Conservation (phyloP, 2,113 vertebrate genomes). For the Zosterops borbonicus region DNA sequence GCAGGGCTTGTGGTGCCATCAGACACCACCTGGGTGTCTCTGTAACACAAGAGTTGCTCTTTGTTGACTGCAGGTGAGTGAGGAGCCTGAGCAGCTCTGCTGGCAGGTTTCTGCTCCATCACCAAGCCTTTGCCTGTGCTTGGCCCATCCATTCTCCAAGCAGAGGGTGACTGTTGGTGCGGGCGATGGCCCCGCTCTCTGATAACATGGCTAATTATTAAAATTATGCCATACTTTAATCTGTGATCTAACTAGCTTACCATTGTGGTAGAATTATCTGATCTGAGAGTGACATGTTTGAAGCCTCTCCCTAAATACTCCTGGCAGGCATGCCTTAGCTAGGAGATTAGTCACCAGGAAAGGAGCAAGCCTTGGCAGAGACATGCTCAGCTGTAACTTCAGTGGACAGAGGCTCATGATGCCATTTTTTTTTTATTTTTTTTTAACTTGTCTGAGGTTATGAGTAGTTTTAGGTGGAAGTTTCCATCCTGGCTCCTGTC, state of each 20-base stretch:
- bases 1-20: neutral
- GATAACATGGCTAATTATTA: neutral
- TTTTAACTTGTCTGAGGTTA: neutral
- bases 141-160: fast-evolving
- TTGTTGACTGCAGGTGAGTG: neutral
- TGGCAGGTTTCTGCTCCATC: neutral
- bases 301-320: neutral
- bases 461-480: neutral
- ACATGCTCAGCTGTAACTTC: neutral
- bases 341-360: neutral
- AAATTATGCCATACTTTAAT: slow-evolving; percentile 13
- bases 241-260: neutral
- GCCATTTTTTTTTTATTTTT: neutral
- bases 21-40: neutral
- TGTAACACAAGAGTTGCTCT: neutral
- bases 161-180: too few species aligned
- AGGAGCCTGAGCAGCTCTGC: neutral
- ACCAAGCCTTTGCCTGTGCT: neutral
- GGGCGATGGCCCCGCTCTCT: fast-evolving
- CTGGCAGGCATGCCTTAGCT: neutral
- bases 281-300: neutral
- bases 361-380: neutral
- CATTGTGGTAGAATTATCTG: neutral
- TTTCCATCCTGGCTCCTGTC: slow-evolving; percentile 29
- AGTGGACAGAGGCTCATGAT: neutral